Base-by-base conservation (phyloP, 1,140 invertebrate species). In the Aethina tumida region DNA sequence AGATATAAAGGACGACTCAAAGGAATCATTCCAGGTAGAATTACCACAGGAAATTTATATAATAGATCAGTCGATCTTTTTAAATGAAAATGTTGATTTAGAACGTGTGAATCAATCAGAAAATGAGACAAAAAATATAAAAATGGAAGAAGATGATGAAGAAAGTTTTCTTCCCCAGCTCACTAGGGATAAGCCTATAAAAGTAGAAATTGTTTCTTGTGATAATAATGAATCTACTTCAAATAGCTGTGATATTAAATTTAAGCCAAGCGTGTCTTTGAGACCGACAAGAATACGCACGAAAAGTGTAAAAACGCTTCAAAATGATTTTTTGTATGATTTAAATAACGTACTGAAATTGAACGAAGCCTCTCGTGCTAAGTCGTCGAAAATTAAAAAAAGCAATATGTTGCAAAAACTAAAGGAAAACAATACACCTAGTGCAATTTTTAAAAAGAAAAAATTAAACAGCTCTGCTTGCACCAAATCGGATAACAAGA, bases 281-380 rank as follows among this genome's bases (percentile, higher is more conserved):
- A 59, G 77, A 45, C 75, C 77, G 5, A 67, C 72, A 6, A 65
- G 77, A 19, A 79, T 76, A 53, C 70, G 73, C 27, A 41, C 28
- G 8, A 30, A 32, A 8, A 49, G 43, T 33, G 66, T 74, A 3
- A 79, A 74, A 58, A 67, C 66, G 1, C 67, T 75, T 37, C 71
- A 74, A 50, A 71, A 75, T 45, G 76, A 80, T 60, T 80, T 79
- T 56, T 73, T 79, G 37, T 79, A 80, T 52, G 76, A 79, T 59
- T 55, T 76, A 37, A 66, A 66, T 15, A 44, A 41, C 5, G 40
- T 41, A 5, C 25, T 41, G 27, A 41, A 41, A 30, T 21, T 41
- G 7, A 40, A 40, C 4, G 40, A 41, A 4, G 13, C 2, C 5
- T 26, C 24, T 26, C n/a, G n/a, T 10, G 13, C 4, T 5, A 26